A percentile compares a stretch with the other conserved stretches of the same genome.
These are phyloP conservation scores for Malthinus seriepunctatus DNA, from an alignment of 2,888 invertebrate species.

Conservation along the genomic window DNA sequence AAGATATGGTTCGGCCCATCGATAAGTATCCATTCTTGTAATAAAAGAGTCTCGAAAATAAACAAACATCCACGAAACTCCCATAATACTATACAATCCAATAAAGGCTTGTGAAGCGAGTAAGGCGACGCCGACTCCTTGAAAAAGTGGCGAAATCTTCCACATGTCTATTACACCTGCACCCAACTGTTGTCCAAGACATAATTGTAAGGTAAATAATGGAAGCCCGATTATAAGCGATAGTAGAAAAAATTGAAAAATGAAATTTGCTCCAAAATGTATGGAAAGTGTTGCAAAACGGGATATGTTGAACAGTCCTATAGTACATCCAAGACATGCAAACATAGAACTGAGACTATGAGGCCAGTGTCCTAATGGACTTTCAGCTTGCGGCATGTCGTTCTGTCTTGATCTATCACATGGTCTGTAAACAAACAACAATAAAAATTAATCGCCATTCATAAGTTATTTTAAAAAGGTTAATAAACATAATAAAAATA, in stretches of 20 bases:
- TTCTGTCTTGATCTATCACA: slow-evolving; percentile 56
- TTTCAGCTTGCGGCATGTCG: slow-evolving; percentile 57
- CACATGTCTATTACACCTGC: slow-evolving; percentile 91
- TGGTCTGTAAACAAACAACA: slow-evolving; percentile 53
- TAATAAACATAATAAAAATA: too few species aligned
- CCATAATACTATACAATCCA: slow-evolving; percentile 85
- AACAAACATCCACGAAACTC: slow-evolving; percentile 89
- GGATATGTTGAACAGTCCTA: slow-evolving; percentile 87
- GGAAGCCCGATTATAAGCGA: slow-evolving; percentile 75
- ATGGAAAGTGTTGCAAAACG: slow-evolving; percentile 85
- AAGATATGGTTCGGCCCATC: slow-evolving; percentile 78
- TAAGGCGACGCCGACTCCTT: slow-evolving; percentile 85
- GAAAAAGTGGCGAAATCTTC: slow-evolving; percentile 89
- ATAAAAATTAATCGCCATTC: not conserved
- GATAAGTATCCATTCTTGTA: slow-evolving; percentile 74
- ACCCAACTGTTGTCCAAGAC: slow-evolving; percentile 81
- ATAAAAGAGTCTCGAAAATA: slow-evolving; percentile 88
- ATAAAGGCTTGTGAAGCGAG: slow-evolving; percentile 78
- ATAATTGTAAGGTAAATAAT: slow-evolving; percentile 80
- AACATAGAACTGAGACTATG: slow-evolving; percentile 76
- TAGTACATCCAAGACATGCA: slow-evolving; percentile 81
- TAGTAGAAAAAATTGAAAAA: slow-evolving; percentile 84
- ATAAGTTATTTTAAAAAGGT: too few species aligned
- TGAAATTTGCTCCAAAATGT: slow-evolving; percentile 86
- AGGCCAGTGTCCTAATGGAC: slow-evolving; percentile 67